These are phyloP conservation scores for Drosophila hawaiiensis DNA, from an alignment of 2,888 invertebrate species.

Conservation along the genomic window DNA sequence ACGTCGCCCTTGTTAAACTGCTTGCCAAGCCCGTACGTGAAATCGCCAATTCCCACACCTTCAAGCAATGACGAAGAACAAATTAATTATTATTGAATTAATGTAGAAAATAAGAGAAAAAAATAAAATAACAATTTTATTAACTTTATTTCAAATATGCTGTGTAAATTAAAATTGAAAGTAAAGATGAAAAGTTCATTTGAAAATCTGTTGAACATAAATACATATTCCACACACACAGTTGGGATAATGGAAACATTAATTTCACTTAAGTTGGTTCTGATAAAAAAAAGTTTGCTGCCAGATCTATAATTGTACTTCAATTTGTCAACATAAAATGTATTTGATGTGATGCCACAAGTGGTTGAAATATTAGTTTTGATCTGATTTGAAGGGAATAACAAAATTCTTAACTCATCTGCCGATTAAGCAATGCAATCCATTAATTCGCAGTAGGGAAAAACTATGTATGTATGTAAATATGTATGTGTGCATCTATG, in stretches of 20 bases:
- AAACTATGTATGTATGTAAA: not conserved
- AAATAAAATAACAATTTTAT: not conserved
- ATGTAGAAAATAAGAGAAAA: not conserved
- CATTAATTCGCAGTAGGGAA: not conserved
- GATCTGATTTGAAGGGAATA: not conserved
- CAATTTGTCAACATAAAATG: not conserved
- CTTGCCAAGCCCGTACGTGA: constrained; percentile 42
- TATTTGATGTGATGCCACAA: not conserved
- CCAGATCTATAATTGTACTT: not conserved
- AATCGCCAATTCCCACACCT: constrained; percentile 60
- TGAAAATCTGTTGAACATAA: not conserved
- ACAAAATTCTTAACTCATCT: not conserved
- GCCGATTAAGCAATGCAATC: not conserved
- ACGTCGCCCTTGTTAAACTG: constrained; percentile 33
- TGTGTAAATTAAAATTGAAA: not conserved
- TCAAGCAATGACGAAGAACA: not conserved
- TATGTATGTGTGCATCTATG: not conserved
- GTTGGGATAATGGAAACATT: too few relatives aligned
- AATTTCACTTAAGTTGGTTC: too few relatives aligned
- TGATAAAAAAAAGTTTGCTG: not conserved
- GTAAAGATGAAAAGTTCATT: not conserved
- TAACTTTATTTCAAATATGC: not conserved
- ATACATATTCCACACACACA: not conserved
- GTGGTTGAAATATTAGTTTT: not conserved
- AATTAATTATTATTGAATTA: not conserved